These are phyloP conservation scores for Netelia melanura DNA, from an alignment of 2,888 invertebrate species.

Conservation along the genomic window DNA sequence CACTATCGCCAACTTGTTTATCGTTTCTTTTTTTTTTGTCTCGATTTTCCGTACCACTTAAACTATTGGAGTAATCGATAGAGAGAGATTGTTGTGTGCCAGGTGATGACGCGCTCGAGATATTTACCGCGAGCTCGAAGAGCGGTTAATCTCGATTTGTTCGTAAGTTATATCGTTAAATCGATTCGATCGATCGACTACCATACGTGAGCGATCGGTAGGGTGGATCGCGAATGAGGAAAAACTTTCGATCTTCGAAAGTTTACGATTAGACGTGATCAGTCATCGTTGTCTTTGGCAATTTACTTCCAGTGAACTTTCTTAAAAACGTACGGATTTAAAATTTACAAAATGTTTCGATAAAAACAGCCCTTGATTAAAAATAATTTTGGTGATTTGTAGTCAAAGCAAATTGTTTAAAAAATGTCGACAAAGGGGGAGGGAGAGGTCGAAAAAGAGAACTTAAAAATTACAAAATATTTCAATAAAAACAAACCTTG, in stretches of 20 bases:
- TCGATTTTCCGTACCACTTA: constrained; percentile 4
- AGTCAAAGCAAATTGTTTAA: too few species aligned
- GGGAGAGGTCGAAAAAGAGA: too few species aligned
- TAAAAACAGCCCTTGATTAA: too few species aligned
- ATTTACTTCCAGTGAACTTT: constrained; percentile 37
- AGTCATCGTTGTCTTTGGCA: constrained; percentile 36
- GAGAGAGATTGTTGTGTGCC: constrained; percentile 42
- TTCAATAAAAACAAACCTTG: too few species aligned
- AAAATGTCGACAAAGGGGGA: too few species aligned
- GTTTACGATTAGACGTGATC: constrained; percentile 33
- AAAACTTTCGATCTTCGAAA: constrained; percentile 50
- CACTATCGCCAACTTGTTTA: constrained; percentile 50
- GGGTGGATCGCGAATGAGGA: constrained; percentile 15
- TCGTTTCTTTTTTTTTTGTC: constrained; percentile 18
- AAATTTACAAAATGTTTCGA: too few species aligned
- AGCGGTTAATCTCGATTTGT: constrained; percentile 51
- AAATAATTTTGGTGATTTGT: too few species aligned
- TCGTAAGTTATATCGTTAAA: constrained; percentile 22
- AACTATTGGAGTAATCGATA: constrained; percentile 19
- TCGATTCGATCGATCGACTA: constrained; percentile 34
- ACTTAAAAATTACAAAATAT: too few species aligned
- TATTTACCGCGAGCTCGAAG: constrained; percentile 45
- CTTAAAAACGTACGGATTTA: background rate
- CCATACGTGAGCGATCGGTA: constrained; percentile 1
- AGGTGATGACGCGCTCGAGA: constrained; percentile 56